Base-by-base conservation (phyloP, 1,140 invertebrate species). In the Hylyphantes graminicola region DNA sequence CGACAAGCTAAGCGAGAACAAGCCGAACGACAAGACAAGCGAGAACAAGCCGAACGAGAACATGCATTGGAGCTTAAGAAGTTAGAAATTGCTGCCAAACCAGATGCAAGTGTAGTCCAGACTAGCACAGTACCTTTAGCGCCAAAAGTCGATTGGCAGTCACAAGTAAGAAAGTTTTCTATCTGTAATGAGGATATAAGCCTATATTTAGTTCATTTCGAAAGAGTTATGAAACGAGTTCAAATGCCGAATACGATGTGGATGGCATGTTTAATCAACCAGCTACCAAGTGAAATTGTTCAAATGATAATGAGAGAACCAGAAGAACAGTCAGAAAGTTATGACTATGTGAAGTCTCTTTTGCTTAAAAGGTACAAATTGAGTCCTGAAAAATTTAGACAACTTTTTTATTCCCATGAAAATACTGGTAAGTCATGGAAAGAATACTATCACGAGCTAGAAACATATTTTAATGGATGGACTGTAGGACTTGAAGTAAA, bases 341-440 rank as follows among this genome's bases (percentile, higher is more conserved):
- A 35, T 35, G 35, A 35, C 35, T 35, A 35, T 35, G 35, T 35
- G 35, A 35, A 35, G 35, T 35, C 35, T 35, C 35, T 35, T 35
- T 35, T 35, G 35, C 35, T 35, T 35, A 35, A 35, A 35, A 35
- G 35, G 35, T 74, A 55, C 19, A 55, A 54, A 19, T 35, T 74
- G 17, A 55, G 17, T 21, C 51, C 72, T 55, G 72, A 74, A 55
- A 55, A 55, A 74, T 74, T 74, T 59, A 6, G 72, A 17, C 72
- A 74, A 17, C 72, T n/a, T n/a, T 55, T 55, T 57, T 17, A 35
- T n/a, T 17, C 12, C 1, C 12, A 57, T 35, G 7, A 12, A 55
- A 15, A 21, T 17, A 35, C n/a, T 55, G 53, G 48, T 21, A 13
- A 12, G 7, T n/a, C 72, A 2, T 74, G 72, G 72, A 11, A 12